Evolutionary conservation across 30 jellyfish, hydroid and myxozoan species (phyloP).

Genomic region (Catostylus mosaicus): DNA sequence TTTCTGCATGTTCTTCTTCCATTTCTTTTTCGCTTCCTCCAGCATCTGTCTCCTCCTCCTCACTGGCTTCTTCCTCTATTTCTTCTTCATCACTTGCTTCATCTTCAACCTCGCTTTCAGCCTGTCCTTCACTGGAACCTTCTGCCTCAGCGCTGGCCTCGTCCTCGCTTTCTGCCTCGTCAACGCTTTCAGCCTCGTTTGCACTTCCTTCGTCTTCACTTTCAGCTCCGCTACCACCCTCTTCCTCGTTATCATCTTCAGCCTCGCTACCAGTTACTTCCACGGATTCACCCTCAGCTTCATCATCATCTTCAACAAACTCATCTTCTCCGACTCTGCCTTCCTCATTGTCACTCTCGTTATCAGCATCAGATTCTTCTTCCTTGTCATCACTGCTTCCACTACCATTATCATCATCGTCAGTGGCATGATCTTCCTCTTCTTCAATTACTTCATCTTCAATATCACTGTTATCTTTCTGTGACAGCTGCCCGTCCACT

Average conservation of each 20-base stretch:
- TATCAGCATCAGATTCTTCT: background rate
- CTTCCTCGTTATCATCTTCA: slow-evolving; percentile 5
- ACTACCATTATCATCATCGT: background rate
- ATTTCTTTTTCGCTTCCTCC: slow-evolving; percentile 3
- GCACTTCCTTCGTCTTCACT: background rate
- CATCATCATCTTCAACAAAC: background rate
- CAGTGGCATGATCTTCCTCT: background rate
- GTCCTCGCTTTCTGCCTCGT: background rate
- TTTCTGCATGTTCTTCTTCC: slow-evolving; percentile 21
- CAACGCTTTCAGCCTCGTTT: background rate
- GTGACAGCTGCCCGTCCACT: background rate
- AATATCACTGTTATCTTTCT: background rate
- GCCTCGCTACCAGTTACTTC: background rate
- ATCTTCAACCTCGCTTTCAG: slow-evolving; percentile 6
- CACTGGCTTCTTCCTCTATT: background rate
- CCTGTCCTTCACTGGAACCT: background rate
- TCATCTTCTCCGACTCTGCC: background rate
- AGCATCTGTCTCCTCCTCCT: slow-evolving; percentile 21
- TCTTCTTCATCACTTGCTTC: slow-evolving; percentile 14
- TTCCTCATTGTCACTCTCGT: background rate
- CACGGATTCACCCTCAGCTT: background rate
- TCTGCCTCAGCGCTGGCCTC: background rate
- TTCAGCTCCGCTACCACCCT: background rate
- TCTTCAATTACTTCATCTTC: background rate
- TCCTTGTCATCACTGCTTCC: slow-evolving; percentile 7